A percentile compares a stretch with the other conserved stretches of the same genome.
Conservation (phyloP, 2,888 invertebrate genomes). For the Cryptus viduatorius region DNA sequence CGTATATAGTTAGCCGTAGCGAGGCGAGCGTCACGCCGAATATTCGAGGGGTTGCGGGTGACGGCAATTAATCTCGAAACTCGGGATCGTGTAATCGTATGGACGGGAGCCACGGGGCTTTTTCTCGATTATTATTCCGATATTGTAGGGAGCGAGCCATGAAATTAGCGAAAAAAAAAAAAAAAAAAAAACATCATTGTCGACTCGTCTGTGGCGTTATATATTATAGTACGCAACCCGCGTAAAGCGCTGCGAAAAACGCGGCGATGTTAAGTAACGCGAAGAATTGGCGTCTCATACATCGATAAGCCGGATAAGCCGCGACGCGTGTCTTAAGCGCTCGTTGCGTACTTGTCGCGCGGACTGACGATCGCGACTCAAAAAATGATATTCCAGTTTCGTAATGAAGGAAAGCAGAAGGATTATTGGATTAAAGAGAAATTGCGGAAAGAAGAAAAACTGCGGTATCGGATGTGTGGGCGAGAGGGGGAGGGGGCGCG, state of each 20-base stretch:
- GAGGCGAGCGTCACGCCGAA: conserved; percentile 45
- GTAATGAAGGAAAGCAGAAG: conserved; percentile 30
- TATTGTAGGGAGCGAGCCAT: conserved; percentile 50
- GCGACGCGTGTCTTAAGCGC: conserved; percentile 22
- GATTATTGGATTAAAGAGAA: conserved; percentile 31
- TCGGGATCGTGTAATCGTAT: conserved; percentile 48
- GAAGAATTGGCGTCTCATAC: background rate
- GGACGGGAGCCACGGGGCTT: conserved; percentile 31
- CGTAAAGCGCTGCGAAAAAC: too few relatives aligned
- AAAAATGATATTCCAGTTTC: background rate
- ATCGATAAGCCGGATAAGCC: conserved; percentile 47
- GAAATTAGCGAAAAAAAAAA: conserved; percentile 54
- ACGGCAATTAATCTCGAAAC: conserved; percentile 72
- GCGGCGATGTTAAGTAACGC: background rate
- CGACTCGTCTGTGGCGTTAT: conserved; percentile 20
- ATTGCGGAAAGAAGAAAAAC: conserved; percentile 18
- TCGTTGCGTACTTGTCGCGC: background rate
- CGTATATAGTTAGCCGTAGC: background rate
- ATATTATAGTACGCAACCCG: background rate
- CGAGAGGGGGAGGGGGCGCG: conserved; percentile 8
- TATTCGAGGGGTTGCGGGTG: conserved; percentile 45
- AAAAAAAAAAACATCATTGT: conserved; percentile 21
- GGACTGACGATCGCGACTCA: too few relatives aligned
- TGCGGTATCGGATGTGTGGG: too few relatives aligned
- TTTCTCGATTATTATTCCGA: conserved; percentile 51